These are phyloP conservation scores for Oikopleura dioica DNA, from an alignment of 23 tunicate genomes.

Conservation along the genomic window DNA sequence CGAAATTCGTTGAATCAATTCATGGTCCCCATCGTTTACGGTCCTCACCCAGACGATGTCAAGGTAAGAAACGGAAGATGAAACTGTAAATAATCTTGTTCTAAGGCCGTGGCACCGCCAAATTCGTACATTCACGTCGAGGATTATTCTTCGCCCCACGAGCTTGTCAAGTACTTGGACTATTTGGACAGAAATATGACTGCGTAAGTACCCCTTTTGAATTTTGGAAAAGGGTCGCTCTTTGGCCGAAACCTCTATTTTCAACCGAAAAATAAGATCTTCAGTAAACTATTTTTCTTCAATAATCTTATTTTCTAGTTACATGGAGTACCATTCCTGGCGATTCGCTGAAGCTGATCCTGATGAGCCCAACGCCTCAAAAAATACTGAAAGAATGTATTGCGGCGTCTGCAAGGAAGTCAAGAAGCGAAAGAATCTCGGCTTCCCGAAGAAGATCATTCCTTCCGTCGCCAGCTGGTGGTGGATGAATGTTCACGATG, in stretches of 20 bases:
- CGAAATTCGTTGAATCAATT: neutral
- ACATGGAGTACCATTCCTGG: neutral
- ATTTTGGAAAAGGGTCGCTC: no score
- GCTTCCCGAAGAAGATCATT: neutral
- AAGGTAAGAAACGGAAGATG: neutral
- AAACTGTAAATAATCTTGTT: neutral
- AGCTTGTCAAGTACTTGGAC: neutral
- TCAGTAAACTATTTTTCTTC: no score
- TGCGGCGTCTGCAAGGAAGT: neutral
- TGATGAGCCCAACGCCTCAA: neutral
- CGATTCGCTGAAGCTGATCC: neutral
- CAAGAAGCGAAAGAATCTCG: neutral
- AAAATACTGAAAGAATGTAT: neutral
- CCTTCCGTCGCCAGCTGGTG: no score
- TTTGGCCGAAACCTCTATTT: no score
- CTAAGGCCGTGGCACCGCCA: neutral
- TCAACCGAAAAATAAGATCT: no score
- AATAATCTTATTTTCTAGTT: no score
- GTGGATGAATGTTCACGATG: no score
- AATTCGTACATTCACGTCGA: neutral
- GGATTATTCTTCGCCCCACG: neutral
- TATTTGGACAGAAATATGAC: neutral
- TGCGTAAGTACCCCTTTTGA: no score
- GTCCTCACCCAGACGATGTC: slow-evolving; percentile 7
- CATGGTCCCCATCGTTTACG: neutral